phyloP scores from a whole-genome alignment of 2,888 invertebrate genomes.

The Pandemis heparana region DNA sequence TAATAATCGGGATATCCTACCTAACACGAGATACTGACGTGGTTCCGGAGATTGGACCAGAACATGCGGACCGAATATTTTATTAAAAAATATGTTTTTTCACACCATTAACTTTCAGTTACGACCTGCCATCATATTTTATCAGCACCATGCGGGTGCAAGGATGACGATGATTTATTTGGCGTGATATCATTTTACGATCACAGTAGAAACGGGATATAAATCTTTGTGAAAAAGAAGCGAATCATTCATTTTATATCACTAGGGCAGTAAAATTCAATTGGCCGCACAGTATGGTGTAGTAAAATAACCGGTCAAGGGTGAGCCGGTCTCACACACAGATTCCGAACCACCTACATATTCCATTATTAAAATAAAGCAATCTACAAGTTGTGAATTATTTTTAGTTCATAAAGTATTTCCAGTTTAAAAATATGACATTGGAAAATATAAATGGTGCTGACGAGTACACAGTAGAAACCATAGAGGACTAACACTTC shows the following conservation, averaged over 20 bases:
- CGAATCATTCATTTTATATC: background rate
- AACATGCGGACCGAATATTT: background rate
- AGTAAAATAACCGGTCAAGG: background rate
- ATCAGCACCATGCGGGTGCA: conserved; percentile 35
- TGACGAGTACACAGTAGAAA: too few species aligned
- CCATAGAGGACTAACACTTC: too few species aligned
- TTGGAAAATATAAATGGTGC: too few species aligned
- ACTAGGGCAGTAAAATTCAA: background rate
- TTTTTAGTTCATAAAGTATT: too few species aligned
- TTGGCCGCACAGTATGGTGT: conserved; percentile 4
- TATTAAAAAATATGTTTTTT: conserved; percentile 6
- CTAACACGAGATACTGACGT: background rate
- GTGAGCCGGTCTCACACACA: too few species aligned
- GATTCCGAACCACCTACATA: too few species aligned
- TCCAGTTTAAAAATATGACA: too few species aligned
- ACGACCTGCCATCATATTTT: conserved; percentile 24
- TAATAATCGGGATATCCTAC: background rate
- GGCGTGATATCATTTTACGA: conserved; percentile 27
- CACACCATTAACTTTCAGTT: background rate
- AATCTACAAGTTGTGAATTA: too few species aligned
- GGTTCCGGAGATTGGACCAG: background rate
- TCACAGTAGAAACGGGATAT: conserved; percentile 17
- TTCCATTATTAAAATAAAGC: too few species aligned
- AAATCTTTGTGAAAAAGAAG: background rate
- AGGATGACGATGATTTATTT: conserved; percentile 35